phyloP scores from a whole-genome alignment of 2,797 vertebrate species.

The Sebastes matsubarae region DNA sequence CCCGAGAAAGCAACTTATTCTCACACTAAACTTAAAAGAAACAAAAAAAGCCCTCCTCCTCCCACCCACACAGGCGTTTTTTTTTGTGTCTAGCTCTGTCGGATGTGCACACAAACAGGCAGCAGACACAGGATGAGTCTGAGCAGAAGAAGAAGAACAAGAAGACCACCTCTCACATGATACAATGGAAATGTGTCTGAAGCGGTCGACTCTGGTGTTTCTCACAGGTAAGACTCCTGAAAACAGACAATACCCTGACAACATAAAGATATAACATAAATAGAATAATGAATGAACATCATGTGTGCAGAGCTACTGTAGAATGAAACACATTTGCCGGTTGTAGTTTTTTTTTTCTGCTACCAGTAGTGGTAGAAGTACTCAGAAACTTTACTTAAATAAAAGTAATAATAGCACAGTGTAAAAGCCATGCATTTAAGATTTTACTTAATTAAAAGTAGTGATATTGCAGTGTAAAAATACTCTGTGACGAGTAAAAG shows the following conservation, averaged over 20 bases:
- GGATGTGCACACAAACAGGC: conserved; percentile 11
- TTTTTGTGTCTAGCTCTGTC: neutral
- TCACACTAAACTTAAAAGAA: neutral
- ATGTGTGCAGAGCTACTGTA: neutral
- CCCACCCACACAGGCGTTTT: conserved; percentile 26
- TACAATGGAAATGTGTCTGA: conserved; percentile 56
- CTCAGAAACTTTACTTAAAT: neutral
- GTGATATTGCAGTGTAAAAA: neutral
- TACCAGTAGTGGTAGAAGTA: neutral
- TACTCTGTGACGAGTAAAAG: neutral
- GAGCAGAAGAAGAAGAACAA: neutral
- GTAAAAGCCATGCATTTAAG: neutral
- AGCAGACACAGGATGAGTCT: conserved; percentile 45
- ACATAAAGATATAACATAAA: neutral
- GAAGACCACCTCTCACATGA: conserved; percentile 28
- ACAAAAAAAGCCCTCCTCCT: neutral
- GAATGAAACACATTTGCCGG: neutral
- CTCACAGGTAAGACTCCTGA: conserved; percentile 61
- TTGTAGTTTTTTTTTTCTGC: neutral
- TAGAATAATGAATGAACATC: neutral
- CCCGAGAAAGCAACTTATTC: neutral
- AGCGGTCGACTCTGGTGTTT: conserved; percentile 9
- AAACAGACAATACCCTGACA: neutral
- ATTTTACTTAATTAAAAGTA: neutral
- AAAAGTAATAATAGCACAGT: neutral